Evolutionary conservation across 2,888 invertebrate genomes (phyloP).

Genomic region (Rapana venosa): DNA sequence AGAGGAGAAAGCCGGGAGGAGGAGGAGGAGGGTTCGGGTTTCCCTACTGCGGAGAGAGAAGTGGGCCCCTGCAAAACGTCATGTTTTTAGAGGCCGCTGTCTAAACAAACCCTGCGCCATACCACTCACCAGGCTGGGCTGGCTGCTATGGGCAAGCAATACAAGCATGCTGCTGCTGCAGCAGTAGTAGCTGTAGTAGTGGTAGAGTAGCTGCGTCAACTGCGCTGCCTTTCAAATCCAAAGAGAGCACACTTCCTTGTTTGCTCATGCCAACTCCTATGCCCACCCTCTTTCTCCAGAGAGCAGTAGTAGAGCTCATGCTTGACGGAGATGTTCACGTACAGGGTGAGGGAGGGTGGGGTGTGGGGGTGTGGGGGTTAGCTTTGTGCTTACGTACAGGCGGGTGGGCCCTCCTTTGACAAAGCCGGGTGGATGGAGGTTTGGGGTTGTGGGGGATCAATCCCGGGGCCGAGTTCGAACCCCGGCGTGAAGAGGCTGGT

Average conservation of each 20-base stretch:
- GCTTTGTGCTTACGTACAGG: no score
- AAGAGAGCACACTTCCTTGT: neutral
- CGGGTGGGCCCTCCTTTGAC: neutral
- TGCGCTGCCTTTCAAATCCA: neutral
- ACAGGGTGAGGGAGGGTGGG: neutral
- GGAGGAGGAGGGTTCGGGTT: no score
- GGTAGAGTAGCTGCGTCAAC: no score
- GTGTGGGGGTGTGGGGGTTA: neutral
- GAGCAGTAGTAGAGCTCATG: neutral
- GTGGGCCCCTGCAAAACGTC: neutral
- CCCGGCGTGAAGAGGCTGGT: neutral
- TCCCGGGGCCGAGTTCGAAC: neutral
- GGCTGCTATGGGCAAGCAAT: no score
- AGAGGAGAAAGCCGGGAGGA: no score
- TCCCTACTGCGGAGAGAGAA: no score
- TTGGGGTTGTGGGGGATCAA: neutral
- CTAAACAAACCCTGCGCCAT: neutral
- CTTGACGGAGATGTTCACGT: neutral
- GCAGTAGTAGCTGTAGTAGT: no score
- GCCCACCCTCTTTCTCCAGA: neutral
- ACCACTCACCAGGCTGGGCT: no score
- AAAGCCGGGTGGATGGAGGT: neutral
- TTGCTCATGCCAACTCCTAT: neutral
- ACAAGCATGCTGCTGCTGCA: no score
- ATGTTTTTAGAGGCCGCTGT: neutral